These are phyloP conservation scores for Micrastur ruficollis DNA, from an alignment of 2,797 vertebrate species.

Conservation along the genomic window DNA sequence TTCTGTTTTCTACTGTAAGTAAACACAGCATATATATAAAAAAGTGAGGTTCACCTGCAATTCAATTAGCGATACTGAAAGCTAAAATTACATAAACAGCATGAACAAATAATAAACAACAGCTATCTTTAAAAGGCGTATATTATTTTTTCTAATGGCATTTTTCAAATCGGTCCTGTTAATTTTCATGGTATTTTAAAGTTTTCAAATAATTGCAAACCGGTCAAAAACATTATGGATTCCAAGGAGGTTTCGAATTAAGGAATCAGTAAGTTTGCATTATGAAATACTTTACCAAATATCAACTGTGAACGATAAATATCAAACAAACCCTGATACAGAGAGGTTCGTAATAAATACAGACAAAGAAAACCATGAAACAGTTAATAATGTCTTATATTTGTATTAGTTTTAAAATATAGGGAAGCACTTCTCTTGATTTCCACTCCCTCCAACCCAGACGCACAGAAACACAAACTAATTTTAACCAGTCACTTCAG, in stretches of 20 bases:
- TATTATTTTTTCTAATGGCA: slow-evolving; percentile 6
- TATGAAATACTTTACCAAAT: slow-evolving; percentile 43
- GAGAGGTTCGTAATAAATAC: neutral
- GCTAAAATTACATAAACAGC: slow-evolving; percentile 54
- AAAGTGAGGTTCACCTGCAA: slow-evolving; percentile 28
- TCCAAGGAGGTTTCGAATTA: slow-evolving; percentile 40
- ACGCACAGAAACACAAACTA: neutral
- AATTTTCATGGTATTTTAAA: slow-evolving; percentile 62
- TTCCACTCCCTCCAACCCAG: neutral
- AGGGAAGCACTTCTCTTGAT: neutral
- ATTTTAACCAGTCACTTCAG: neutral
- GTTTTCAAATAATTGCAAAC: slow-evolving; percentile 25
- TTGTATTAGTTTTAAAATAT: neutral
- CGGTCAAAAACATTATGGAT: slow-evolving; percentile 5
- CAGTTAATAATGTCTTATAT: slow-evolving; percentile 1
- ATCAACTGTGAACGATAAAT: slow-evolving; percentile 27
- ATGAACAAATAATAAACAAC: neutral
- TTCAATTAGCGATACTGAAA: slow-evolving; percentile 38
- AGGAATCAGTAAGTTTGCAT: slow-evolving; percentile 17
- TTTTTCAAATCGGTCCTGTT: slow-evolving; percentile 27
- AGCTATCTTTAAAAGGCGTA: slow-evolving; percentile 5
- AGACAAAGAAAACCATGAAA: neutral
- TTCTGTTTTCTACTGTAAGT: slow-evolving; percentile 35
- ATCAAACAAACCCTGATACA: neutral
- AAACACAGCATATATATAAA: slow-evolving; percentile 12